Percentiles rank a stretch among this genome's conserved stretches.
Evolutionary conservation across 1,140 invertebrate species (phyloP).

Genomic region (Pogonomyrmex californicus): DNA sequence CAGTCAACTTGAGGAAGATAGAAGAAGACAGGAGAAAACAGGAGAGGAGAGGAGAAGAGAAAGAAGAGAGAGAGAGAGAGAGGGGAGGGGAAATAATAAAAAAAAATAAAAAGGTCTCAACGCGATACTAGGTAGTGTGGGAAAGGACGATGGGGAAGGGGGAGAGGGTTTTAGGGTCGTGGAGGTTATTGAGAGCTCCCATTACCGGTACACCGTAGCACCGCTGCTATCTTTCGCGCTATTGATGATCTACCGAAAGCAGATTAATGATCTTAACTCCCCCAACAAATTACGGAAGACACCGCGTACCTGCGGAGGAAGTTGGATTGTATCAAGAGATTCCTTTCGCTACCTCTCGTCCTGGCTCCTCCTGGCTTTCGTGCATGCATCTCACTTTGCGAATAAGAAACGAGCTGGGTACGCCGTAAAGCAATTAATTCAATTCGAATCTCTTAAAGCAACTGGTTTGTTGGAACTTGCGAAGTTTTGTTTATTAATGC

Average conservation of each 20-base stretch:
- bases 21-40: background rate
- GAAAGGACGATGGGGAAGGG: slow-evolving; percentile 76
- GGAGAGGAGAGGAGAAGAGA: too few species aligned
- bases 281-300: slow-evolving; percentile 83
- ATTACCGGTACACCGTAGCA: slow-evolving; percentile 85
- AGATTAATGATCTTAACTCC: slow-evolving; percentile 84
- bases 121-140: slow-evolving; percentile 75
- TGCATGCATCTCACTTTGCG: slow-evolving; percentile 52
- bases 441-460: background rate
- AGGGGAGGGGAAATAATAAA: slow-evolving; percentile 38
- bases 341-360: slow-evolving; percentile 58
- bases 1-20: slow-evolving; percentile 65
- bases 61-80: too few species aligned
- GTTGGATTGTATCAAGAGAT: slow-evolving; percentile 65
- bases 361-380: background rate
- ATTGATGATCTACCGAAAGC: slow-evolving; percentile 86
- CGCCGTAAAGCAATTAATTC: slow-evolving; percentile 11
- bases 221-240: slow-evolving; percentile 85
- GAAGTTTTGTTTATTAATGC: background rate
- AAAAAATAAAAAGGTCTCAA: slow-evolving; percentile 34
- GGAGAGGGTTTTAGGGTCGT: slow-evolving; percentile 74
- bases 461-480: background rate
- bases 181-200: slow-evolving; percentile 86
- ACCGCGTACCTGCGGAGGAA: slow-evolving; percentile 68
- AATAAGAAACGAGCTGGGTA: slow-evolving; percentile 31